Percentiles rank a stretch among this genome's conserved stretches.
These are phyloP conservation scores for Agrochola lota DNA, from an alignment of 2,888 invertebrate species.

Conservation along the genomic window DNA sequence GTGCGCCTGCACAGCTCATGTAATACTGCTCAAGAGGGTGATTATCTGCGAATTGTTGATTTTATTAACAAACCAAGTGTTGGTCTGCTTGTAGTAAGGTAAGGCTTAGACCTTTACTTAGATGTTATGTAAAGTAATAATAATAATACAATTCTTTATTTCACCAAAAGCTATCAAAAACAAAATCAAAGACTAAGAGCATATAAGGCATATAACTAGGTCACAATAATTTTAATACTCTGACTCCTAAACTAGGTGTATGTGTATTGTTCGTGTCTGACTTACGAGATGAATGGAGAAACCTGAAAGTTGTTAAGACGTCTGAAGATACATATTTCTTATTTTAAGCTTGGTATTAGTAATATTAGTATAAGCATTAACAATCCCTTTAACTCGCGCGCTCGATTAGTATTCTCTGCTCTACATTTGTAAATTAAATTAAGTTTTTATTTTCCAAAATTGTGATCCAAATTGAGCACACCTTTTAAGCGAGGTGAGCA, in stretches of 20 bases:
- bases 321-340: not conserved
- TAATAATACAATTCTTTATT: no score
- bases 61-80: slow-evolving; percentile 24
- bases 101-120: slow-evolving; percentile 18
- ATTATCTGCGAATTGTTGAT: slow-evolving; percentile 32
- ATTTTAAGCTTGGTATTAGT: not conserved
- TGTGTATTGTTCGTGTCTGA: not conserved
- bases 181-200: no score
- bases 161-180: no score
- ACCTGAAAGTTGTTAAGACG: slow-evolving; percentile 2
- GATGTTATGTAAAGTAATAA: slow-evolving; percentile 33
- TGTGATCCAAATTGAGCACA: not conserved
- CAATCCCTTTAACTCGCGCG: not conserved
- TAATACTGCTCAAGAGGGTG: slow-evolving; percentile 33
- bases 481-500: not conserved
- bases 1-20: slow-evolving; percentile 44
- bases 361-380: not conserved
- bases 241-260: no score
- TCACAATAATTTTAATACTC: no score
- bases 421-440: not conserved
- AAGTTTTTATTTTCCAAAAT: not conserved
- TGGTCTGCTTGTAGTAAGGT: slow-evolving; percentile 11
- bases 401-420: not conserved
- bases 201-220: no score
- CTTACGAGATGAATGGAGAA: slow-evolving; percentile 6